Evolutionary conservation across 2,797 vertebrate genomes (phyloP).

Genomic region (Mormyrops boulengeri): DNA sequence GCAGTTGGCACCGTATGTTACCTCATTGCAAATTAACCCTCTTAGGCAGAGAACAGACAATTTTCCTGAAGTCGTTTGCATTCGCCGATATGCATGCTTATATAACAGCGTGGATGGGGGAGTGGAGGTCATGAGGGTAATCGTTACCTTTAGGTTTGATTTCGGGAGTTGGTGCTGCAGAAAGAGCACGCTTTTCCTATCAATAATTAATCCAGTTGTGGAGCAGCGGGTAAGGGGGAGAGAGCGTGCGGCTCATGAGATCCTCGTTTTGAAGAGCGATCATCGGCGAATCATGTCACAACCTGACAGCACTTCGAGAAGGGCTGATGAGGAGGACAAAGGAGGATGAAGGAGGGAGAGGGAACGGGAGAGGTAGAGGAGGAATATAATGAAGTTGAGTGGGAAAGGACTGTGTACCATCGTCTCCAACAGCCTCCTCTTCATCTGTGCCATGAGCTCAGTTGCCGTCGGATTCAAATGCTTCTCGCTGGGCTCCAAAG

Average conservation of each 20-base stretch:
- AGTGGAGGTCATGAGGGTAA: slow-evolving; percentile 49
- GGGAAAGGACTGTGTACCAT: slow-evolving; percentile 90
- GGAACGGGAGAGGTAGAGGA: slow-evolving; percentile 70
- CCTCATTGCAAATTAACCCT: slow-evolving; percentile 30
- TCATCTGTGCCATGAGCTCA: slow-evolving; percentile 87
- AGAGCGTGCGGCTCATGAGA: slow-evolving; percentile 47
- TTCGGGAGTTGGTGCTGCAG: slow-evolving; percentile 46
- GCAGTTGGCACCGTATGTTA: slow-evolving; percentile 7
- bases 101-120: slow-evolving; percentile 41
- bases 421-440: slow-evolving; percentile 85
- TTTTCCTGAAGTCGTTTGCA: slow-evolving; percentile 8
- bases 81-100: slow-evolving; percentile 24
- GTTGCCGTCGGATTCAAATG: slow-evolving; percentile 86
- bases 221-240: slow-evolving; percentile 57
- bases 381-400: slow-evolving; percentile 94
- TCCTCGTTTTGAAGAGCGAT: slow-evolving; percentile 57
- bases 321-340: slow-evolving; percentile 66
- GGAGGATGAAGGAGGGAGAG: slow-evolving; percentile 80
- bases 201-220: slow-evolving; percentile 66
- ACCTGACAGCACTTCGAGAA: slow-evolving; percentile 63
- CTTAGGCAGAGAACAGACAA: slow-evolving; percentile 23
- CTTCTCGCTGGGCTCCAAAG: slow-evolving; percentile 78
- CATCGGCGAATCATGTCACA: slow-evolving; percentile 61
- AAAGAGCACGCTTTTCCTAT: slow-evolving; percentile 46
- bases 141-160: slow-evolving; percentile 40